Evolutionary conservation across 2,888 invertebrate genomes (phyloP), one percentile per base, ranked within the genome.

Genomic region (Lysandra bellargus): DNA sequence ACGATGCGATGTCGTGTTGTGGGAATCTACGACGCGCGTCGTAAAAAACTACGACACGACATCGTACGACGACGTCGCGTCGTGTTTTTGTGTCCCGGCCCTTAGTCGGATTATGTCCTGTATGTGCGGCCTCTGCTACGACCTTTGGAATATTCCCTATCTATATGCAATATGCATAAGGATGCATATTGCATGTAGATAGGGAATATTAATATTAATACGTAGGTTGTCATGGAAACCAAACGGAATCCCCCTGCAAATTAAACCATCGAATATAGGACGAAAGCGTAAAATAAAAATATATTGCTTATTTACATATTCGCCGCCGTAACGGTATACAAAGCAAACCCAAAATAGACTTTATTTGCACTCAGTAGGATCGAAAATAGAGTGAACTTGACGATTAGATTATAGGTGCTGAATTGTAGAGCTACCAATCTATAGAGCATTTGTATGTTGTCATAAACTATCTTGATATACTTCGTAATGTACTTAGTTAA

Each of bases 251-350:
- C 12, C 44, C 75, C 23, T 30, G 30, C 49, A 75, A 23, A 75
- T 49, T 30, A 30, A 23, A 49, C 40, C 49, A 75, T 23, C 49
- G 23, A 75, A 75, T 75, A 49, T 75, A 49, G 74, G 74, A 23
- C 74, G 12, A 7, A 23, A 23, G 9, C 49, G 49, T 75, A 49
- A 75, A 49, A 7, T 4, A 44, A 75, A 75, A 75, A 75, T 30
- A 75, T 44, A 75, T 75, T n/a, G 75, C 75, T 44, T 49, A 75
- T 75, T 75, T 75, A 75, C 75, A 75, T 75, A 75, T 75, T 44
- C 23, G 75, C 23, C 69, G 69, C 69, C 33, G 69, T 17, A 33
- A 69, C 14, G 17, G 33, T 37, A 14, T 33, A 33, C 69, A 64
- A 30, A 23, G 30, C 17, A 14, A 33, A 30, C 12, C 69, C 4